Evolutionary conservation across 1,140 invertebrate species (phyloP).

Genomic region (Hydropsyche tenuis): DNA sequence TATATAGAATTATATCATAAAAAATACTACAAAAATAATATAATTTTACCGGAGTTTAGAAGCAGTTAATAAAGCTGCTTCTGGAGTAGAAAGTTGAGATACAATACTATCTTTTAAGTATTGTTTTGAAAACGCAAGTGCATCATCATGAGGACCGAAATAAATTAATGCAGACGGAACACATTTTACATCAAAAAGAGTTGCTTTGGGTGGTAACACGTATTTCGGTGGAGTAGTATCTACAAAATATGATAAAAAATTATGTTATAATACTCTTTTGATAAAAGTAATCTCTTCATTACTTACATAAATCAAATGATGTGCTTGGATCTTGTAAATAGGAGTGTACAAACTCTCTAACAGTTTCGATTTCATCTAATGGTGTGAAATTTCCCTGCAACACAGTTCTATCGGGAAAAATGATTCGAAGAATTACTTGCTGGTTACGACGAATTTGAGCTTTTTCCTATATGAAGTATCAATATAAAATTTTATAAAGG

Average conservation of each 20-base stretch:
- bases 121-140: neutral
- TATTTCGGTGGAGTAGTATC: constrained; percentile 68
- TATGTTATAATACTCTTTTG: neutral
- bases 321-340: constrained; percentile 60
- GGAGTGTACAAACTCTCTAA: constrained; percentile 64
- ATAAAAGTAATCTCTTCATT: constrained; percentile 16
- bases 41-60: constrained; percentile 39
- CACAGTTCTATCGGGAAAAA: constrained; percentile 68
- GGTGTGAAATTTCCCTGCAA: constrained; percentile 69
- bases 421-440: constrained; percentile 65
- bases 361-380: constrained; percentile 61
- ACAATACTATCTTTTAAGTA: constrained; percentile 44
- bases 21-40: neutral
- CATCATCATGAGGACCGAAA: constrained; percentile 50
- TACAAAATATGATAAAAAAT: constrained; percentile 52
- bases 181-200: constrained; percentile 60
- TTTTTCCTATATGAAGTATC: constrained; percentile 47
- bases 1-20: too few relatives aligned
- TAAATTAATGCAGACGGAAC: constrained; percentile 65
- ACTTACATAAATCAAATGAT: constrained; percentile 67
- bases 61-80: constrained; percentile 42
- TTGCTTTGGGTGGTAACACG: constrained; percentile 54
- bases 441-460: constrained; percentile 62
- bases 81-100: constrained; percentile 39
- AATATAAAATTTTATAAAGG: too few relatives aligned